Base-by-base conservation (phyloP, 1,140 invertebrate genomes). In the Nylanderia fulva region DNA sequence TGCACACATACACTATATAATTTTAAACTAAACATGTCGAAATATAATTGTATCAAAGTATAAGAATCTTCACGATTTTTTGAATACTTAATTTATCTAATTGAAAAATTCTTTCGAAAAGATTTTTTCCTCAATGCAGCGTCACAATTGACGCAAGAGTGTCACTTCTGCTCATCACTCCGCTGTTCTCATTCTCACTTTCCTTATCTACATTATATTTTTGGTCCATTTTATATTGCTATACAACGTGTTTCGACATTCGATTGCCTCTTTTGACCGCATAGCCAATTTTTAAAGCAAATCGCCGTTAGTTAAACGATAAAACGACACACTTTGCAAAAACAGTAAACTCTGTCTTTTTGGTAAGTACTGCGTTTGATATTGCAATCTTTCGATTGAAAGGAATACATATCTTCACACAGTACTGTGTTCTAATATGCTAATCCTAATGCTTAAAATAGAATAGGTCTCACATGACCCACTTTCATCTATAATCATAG, bases 171-270 rank as follows among this genome's bases (percentile, higher is more conserved):
- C 39, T 86, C 39, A 15, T 61, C 39, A 61, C 11, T 33, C 45
- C 9, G 15, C 52, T 45, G 8, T 77, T 63, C 24, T n/a, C 27
- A n/a, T 77, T 63, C 24, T 63, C 24, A 21, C 18, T 61, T 77
- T 29, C n/a, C 69, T 86, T 58, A 82, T 64, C 58, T 58, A 56
- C 36, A 76, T 86, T 89, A 88, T 33, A 89, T 89, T 90, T 90
- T 90, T 87, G 88, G 88, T 89, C 76, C 88, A 58, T 84, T 89
- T 68, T 77, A 87, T 82, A 87, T 90, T 85, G 82, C 85, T 87
- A 54, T 75, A 86, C 48, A 84, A 89, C 13, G 13, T 54, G 77
- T 58, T 75, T 89, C 48, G 27, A 45, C 69, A 79, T 69, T 52
- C 75, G 61, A 69, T 85, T 75, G 36, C 29, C 39, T 82, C 63